Conservation (phyloP, 2,888 invertebrate genomes). For the Lymantria monacha region DNA sequence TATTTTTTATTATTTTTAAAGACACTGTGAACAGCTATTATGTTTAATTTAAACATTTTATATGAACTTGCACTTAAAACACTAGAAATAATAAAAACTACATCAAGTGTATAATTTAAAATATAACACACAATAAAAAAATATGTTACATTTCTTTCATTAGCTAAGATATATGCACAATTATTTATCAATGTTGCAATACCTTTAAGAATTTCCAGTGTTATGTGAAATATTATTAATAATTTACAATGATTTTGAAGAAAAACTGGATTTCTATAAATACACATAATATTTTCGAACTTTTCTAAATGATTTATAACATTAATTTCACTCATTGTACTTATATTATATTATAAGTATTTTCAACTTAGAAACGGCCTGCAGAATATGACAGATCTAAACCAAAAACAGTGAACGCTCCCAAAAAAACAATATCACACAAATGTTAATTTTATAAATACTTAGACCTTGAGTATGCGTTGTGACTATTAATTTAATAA, state of each 20-base stretch:
- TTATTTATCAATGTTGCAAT: background rate
- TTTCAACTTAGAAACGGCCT: too few relatives aligned
- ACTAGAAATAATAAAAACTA: background rate
- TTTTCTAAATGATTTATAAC: background rate
- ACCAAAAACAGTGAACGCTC: too few relatives aligned
- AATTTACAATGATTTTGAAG: background rate
- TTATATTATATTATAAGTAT: background rate
- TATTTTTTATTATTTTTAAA: background rate
- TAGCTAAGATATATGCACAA: background rate
- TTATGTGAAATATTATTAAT: background rate
- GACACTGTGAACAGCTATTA: background rate
- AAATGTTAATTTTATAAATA: too few relatives aligned
- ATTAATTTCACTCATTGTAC: background rate
- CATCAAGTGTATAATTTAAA: background rate
- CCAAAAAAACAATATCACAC: too few relatives aligned
- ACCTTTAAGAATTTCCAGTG: background rate
- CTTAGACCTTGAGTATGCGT: too few relatives aligned
- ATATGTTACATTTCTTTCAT: background rate
- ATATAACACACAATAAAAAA: background rate
- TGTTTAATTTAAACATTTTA: background rate
- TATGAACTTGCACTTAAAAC: background rate
- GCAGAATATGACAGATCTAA: too few relatives aligned
- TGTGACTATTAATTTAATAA: too few relatives aligned
- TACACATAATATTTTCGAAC: conserved; percentile 10
- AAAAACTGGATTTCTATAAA: conserved; percentile 10